Evolutionary conservation across 1,140 invertebrate species (phyloP).

Genomic region (Bombus confusus): DNA sequence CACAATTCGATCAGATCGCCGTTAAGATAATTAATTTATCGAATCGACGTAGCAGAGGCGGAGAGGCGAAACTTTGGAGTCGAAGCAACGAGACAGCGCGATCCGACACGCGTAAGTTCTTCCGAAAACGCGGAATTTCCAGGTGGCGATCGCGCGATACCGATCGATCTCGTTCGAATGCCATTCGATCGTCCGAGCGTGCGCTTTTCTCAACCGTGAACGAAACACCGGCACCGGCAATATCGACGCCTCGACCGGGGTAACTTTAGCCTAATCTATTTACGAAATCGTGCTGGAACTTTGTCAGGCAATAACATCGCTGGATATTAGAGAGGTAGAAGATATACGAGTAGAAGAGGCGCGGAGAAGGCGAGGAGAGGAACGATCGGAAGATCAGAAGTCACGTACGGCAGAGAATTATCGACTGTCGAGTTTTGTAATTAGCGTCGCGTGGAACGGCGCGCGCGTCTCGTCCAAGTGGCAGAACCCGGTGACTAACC

Average conservation of each 20-base stretch:
- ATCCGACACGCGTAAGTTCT: too few species aligned
- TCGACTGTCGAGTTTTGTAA: conserved; percentile 49
- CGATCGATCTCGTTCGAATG: not conserved
- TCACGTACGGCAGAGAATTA: not conserved
- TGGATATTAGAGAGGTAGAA: conserved; percentile 22
- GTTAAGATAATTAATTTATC: conserved; percentile 50
- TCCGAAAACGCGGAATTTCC: too few species aligned
- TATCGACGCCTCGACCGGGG: conserved; percentile 1
- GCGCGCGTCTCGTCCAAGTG: not conserved
- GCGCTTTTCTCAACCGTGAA: too few species aligned
- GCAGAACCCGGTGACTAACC: not conserved
- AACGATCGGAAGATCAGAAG: not conserved
- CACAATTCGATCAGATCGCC: conserved; percentile 30
- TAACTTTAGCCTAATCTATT: conserved; percentile 26
- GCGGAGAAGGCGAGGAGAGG: not conserved
- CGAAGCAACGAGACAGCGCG: not conserved
- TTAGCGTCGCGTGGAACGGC: not conserved
- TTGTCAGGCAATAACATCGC: conserved; percentile 60
- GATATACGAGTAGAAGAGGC: not conserved
- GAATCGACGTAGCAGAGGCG: not conserved
- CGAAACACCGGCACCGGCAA: conserved; percentile 38
- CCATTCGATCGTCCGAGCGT: too few species aligned
- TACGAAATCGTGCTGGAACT: conserved; percentile 49
- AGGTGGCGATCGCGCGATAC: not conserved
- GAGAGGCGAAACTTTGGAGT: not conserved